Conservation (phyloP, 2,888 invertebrate genomes). For the Nephrotoma guestfalica region DNA sequence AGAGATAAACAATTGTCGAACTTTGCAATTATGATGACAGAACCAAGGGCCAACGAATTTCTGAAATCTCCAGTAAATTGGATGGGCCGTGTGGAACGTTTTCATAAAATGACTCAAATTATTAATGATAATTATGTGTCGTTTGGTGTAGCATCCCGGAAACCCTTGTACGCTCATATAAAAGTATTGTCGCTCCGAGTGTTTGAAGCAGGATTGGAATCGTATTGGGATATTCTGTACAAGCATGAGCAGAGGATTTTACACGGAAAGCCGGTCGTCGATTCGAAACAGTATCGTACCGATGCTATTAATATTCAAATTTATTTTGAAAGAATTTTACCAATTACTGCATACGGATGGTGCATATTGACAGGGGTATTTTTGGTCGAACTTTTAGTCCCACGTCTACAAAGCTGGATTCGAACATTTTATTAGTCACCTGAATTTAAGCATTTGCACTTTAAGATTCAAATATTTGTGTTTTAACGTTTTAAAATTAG, state of each 20-base stretch:
- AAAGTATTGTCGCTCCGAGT: not conserved
- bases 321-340: not conserved
- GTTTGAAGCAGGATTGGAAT: not conserved
- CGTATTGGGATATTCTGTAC: not conserved
- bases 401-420: not conserved
- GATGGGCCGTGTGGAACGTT: not conserved
- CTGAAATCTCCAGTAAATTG: not conserved
- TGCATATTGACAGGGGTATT: not conserved
- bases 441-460: too few species aligned
- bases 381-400: not conserved
- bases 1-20: not conserved
- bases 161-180: not conserved
- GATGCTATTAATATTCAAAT: not conserved
- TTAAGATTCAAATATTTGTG: too few species aligned
- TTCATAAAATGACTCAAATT: not conserved
- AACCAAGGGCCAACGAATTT: not conserved
- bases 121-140: not conserved
- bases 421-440: too few species aligned
- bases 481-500: too few species aligned
- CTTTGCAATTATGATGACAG: not conserved
- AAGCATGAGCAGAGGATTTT: not conserved
- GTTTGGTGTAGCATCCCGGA: not conserved
- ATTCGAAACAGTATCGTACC: not conserved
- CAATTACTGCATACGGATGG: not conserved
- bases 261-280: not conserved